A percentile compares a stretch with the other conserved stretches of the same genome.
Conservation (phyloP, 2,888 invertebrate species). For the Acronicta alni region DNA sequence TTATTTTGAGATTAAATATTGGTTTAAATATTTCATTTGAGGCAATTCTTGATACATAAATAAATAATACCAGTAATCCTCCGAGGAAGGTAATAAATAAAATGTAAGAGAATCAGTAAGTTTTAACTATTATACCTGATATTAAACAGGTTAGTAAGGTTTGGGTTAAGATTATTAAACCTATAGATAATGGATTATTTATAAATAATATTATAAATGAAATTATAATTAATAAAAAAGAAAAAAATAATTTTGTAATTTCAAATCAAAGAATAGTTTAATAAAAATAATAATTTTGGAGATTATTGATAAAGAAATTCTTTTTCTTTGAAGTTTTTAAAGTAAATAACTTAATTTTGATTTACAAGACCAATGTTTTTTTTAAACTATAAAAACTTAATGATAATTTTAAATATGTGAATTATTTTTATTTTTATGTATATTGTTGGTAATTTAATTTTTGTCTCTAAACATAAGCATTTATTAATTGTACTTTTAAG, state of each 20-base stretch:
- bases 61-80: slow-evolving; percentile 91
- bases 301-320: slow-evolving; percentile 89
- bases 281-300: slow-evolving; percentile 92
- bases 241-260: slow-evolving; percentile 75
- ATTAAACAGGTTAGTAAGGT: slow-evolving; percentile 83
- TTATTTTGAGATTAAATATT: slow-evolving; percentile 64
- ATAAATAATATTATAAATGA: slow-evolving; percentile 70
- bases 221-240: slow-evolving; percentile 74
- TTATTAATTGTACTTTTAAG: slow-evolving; percentile 89
- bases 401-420: slow-evolving; percentile 81
- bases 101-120: slow-evolving; percentile 90
- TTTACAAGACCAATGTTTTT: slow-evolving; percentile 92
- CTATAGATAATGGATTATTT: slow-evolving; percentile 88
- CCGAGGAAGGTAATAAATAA: slow-evolving; percentile 90
- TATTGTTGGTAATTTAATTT: slow-evolving; percentile 85
- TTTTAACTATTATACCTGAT: slow-evolving; percentile 82
- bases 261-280: slow-evolving; percentile 91
- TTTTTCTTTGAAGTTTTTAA: slow-evolving; percentile 91
- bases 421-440: slow-evolving; percentile 82
- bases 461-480: slow-evolving; percentile 89
- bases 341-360: slow-evolving; percentile 87
- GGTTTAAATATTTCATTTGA: slow-evolving; percentile 89
- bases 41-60: slow-evolving; percentile 90
- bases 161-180: slow-evolving; percentile 87
- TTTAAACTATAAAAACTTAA: slow-evolving; percentile 91